Conservation (phyloP, 2,113 vertebrate genomes). For the Prunella himalayana region DNA sequence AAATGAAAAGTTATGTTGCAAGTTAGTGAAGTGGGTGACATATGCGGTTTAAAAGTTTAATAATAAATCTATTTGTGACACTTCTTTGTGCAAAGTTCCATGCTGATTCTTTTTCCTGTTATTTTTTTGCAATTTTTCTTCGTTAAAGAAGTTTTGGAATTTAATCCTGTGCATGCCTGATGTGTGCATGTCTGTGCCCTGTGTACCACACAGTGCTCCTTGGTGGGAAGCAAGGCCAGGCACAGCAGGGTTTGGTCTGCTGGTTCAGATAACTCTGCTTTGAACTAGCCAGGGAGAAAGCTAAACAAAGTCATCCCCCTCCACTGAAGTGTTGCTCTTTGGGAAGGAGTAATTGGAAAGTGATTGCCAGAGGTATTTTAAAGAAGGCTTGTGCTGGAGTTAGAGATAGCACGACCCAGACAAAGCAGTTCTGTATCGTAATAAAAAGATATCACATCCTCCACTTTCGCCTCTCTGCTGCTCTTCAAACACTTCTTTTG, state of each 20-base stretch:
- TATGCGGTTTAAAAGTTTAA: not conserved
- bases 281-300: not conserved
- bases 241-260: not conserved
- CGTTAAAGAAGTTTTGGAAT: not conserved
- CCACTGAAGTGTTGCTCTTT: not conserved
- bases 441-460: not conserved
- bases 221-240: not conserved
- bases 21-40: not conserved
- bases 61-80: not conserved
- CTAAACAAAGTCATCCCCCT: conserved; percentile 10
- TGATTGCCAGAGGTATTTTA: conserved; percentile 19
- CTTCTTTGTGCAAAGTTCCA: not conserved
- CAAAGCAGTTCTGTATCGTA: conserved; percentile 1
- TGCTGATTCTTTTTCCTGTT: not conserved
- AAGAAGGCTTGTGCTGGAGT: conserved; percentile 6
- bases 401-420: conserved; percentile 29
- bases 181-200: rapidly evolving
- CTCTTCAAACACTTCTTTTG: conserved; percentile 53
- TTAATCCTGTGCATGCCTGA: not conserved
- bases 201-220: rapidly evolving
- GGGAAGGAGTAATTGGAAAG: conserved; percentile 19
- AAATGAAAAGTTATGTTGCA: not conserved
- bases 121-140: not conserved
- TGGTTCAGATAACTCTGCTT: not conserved
- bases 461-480: not conserved